phyloP scores from a whole-genome alignment of 1,140 invertebrate species.

The Drosophila kepulauana region DNA sequence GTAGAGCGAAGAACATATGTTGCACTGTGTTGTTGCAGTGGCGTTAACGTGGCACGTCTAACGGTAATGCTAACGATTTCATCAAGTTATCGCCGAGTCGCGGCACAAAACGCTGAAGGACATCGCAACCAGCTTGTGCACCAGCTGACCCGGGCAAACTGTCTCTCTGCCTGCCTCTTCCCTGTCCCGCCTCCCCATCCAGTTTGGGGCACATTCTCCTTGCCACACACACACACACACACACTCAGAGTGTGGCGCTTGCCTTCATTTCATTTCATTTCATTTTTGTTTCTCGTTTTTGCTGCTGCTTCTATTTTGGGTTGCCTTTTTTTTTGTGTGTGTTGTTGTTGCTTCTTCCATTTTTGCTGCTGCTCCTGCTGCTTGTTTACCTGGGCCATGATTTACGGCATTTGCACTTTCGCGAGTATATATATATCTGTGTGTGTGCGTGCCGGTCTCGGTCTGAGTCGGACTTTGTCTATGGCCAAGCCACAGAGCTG shows the following conservation, averaged over 20 bases:
- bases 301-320: conserved; percentile 16
- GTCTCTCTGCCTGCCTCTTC: background rate
- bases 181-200: too few species aligned
- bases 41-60: conserved; percentile 51
- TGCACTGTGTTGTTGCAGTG: conserved; percentile 24
- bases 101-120: conserved; percentile 50
- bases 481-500: conserved; percentile 1
- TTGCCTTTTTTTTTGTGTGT: conserved; percentile 9
- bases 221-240: background rate
- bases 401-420: conserved; percentile 77
- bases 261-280: conserved; percentile 41
- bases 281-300: conserved; percentile 19
- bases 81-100: conserved; percentile 57
- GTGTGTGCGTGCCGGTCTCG: conserved; percentile 30
- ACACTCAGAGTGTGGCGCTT: conserved; percentile 16
- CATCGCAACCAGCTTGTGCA: conserved; percentile 16
- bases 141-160: conserved; percentile 27
- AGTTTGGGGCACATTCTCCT: background rate
- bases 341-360: background rate
- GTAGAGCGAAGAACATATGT: conserved; percentile 6
- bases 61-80: conserved; percentile 69
- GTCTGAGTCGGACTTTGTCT: conserved; percentile 13
- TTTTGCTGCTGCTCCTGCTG: conserved; percentile 49
- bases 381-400: conserved; percentile 74
- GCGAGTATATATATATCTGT: conserved; percentile 37